These are phyloP conservation scores for Epinotia demarniana DNA, from an alignment of 2,888 invertebrate species.

Conservation along the genomic window DNA sequence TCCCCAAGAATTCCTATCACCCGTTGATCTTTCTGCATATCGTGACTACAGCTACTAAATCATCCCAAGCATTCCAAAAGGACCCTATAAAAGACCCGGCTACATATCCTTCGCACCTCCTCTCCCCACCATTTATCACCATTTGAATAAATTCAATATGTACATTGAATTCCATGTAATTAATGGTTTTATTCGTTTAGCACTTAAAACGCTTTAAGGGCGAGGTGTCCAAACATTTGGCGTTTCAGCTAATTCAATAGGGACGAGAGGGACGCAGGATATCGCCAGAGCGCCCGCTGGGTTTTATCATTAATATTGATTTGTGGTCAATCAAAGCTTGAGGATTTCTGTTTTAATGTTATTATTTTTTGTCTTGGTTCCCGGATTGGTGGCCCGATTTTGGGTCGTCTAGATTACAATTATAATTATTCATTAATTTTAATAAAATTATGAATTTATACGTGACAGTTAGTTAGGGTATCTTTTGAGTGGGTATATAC, in stretches of 20 bases:
- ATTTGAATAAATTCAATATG: conserved; percentile 85
- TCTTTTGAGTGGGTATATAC: too few relatives aligned
- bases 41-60: conserved; percentile 63
- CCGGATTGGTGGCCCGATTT: conserved; percentile 56
- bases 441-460: not conserved
- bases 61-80: conserved; percentile 65
- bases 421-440: conserved; percentile 6
- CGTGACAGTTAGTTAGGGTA: not conserved
- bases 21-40: conserved; percentile 47
- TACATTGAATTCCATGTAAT: conserved; percentile 84
- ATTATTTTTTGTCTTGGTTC: conserved; percentile 70
- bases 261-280: conserved; percentile 60
- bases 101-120: conserved; percentile 73
- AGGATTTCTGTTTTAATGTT: conserved; percentile 83
- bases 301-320: conserved; percentile 85
- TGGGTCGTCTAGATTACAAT: conserved; percentile 49
- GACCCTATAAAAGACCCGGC: conserved; percentile 52
- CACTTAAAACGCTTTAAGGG: conserved; percentile 83
- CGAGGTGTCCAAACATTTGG: conserved; percentile 80
- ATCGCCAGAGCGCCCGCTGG: conserved; percentile 77
- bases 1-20: conserved; percentile 15
- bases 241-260: conserved; percentile 59
- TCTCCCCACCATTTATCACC: conserved; percentile 81
- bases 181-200: conserved; percentile 85
- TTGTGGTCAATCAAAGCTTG: conserved; percentile 85